Base-by-base conservation (phyloP, 2,888 invertebrate species). In the Alloscopus bannaensis region DNA sequence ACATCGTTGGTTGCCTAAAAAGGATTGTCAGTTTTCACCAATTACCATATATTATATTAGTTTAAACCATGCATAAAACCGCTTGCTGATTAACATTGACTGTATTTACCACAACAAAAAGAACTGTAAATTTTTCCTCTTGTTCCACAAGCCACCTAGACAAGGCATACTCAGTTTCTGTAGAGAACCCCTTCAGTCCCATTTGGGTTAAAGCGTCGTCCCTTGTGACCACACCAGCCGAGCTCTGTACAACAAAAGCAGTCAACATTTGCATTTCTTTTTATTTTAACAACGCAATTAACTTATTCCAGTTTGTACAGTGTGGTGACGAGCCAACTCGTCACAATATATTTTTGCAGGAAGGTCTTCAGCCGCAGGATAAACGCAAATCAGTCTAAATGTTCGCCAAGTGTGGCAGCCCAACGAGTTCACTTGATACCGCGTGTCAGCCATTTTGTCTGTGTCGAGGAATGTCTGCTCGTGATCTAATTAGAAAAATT, bases 291-390 rank as follows among this genome's bases (percentile, higher is more conserved):
- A 36, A 36, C 8, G n/a, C n/a, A n/a, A n/a, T n/a, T n/a, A n/a
- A n/a, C n/a, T n/a, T n/a, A n/a, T n/a, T n/a, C n/a, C n/a, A n/a
- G 11, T 47, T 13, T n/a, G 47, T 47, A 73, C 73, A 1, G 64
- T 69, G 28, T 69, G 62, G 42, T 76, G 71, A 24, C 71, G 76
- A 55, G 60, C 50, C 3, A 81, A 28, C 31, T 78, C 78, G 26
- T 78, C 52, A 31, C 81, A 78, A 24, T 81, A 81, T 1, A 78
- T 52, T 78, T 78, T 69, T n/a, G 47, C 78, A 11, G 81, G 81
- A 50, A 81, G 68, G 6, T 68, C 68, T 26, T 40, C 28, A 1
- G 36, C n/a, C 0, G 69, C 24, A 3, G 81, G 69, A 22, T 78
- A 81, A n/a, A 81, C 66, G 6, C 77, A 77, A 45, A 77, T n/a